These are phyloP conservation scores for Sinelater perroti DNA, from an alignment of 2,888 invertebrate species.

Conservation along the genomic window DNA sequence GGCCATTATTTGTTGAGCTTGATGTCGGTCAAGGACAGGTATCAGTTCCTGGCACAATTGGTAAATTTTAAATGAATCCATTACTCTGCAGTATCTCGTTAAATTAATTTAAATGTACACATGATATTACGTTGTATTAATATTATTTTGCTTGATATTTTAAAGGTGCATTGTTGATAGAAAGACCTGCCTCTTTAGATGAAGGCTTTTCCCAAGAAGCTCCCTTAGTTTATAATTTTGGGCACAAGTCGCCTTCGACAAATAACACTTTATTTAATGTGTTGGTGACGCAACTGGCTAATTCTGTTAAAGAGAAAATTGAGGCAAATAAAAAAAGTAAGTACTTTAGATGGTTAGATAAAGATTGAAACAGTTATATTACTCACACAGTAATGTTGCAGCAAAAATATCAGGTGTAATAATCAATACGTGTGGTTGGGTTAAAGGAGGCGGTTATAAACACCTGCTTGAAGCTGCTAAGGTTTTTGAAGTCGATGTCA, in stretches of 20 bases:
- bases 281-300: conserved; percentile 84
- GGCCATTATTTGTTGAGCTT: conserved; percentile 92
- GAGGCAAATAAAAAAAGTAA: conserved; percentile 87
- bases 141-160: too few relatives aligned
- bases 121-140: too few relatives aligned
- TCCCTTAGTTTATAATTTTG: conserved; percentile 93
- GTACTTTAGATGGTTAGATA: conserved; percentile 15
- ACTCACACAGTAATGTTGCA: conserved; percentile 54
- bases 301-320: conserved; percentile 83
- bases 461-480: conserved; percentile 87
- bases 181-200: conserved; percentile 91
- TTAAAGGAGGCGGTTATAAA: conserved; percentile 90
- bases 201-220: conserved; percentile 95
- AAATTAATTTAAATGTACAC: neutral
- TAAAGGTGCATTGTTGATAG: conserved; percentile 83
- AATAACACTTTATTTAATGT: conserved; percentile 88
- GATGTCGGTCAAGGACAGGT: conserved; percentile 96
- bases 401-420: conserved; percentile 89
- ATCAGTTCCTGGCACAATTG: conserved; percentile 91
- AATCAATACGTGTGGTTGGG: conserved; percentile 98
- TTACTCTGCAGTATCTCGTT: neutral
- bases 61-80: conserved; percentile 54
- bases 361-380: neutral
- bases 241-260: conserved; percentile 78
- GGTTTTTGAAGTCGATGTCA: conserved; percentile 95